phyloP scores from a whole-genome alignment of 2,888 invertebrate species.

The Diaperis boleti region DNA sequence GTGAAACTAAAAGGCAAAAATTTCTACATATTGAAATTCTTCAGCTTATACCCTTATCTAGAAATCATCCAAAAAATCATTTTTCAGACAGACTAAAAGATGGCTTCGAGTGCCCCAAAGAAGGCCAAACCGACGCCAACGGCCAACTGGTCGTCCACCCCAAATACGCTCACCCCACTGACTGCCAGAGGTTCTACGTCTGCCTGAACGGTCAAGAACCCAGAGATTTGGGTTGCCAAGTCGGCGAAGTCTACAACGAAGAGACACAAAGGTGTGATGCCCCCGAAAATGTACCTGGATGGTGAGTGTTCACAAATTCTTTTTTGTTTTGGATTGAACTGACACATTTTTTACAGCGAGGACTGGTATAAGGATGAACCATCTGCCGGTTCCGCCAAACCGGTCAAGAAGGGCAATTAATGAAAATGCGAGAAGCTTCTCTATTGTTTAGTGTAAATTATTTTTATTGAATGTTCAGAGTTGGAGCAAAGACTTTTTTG shows the following conservation, averaged over 20 bases:
- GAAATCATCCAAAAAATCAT: no score
- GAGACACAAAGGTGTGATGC: slow-evolving; percentile 86
- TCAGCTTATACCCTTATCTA: no score
- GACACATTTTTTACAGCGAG: slow-evolving; percentile 77
- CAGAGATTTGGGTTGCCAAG: slow-evolving; percentile 87
- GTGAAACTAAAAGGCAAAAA: no score
- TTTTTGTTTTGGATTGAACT: neutral
- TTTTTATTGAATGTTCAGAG: neutral
- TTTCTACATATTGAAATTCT: no score
- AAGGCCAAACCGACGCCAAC: slow-evolving; percentile 72
- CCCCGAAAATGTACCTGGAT: slow-evolving; percentile 91
- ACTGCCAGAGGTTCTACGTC: slow-evolving; percentile 93
- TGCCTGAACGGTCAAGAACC: slow-evolving; percentile 89
- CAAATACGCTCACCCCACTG: slow-evolving; percentile 85
- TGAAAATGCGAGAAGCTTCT: no score
- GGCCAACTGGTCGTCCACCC: slow-evolving; percentile 86
- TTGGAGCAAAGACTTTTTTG: neutral
- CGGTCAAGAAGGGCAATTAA: slow-evolving; percentile 50
- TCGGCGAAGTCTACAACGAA: slow-evolving; percentile 93
- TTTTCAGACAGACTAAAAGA: slow-evolving; percentile 80
- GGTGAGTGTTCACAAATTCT: slow-evolving; percentile 70
- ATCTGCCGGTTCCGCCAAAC: slow-evolving; percentile 67
- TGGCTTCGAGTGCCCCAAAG: slow-evolving; percentile 88
- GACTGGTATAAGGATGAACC: slow-evolving; percentile 92
- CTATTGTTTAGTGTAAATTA: neutral